Evolutionary conservation across 2,113 vertebrate species (phyloP).

Genomic region (Toxotes jaculatrix): DNA sequence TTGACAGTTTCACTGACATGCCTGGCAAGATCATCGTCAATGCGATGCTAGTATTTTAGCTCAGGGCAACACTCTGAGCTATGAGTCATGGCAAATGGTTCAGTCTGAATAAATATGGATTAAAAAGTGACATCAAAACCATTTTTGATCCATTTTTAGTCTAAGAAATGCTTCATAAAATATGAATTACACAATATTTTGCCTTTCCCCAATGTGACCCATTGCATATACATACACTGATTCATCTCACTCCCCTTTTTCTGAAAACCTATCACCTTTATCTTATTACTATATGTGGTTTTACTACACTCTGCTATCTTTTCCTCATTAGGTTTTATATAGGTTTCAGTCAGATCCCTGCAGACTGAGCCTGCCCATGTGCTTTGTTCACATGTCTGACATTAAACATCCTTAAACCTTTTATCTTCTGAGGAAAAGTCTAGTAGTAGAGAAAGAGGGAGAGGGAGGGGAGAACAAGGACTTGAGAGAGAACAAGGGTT

Average conservation of each 20-base stretch:
- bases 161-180: constrained; percentile 43
- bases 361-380: constrained; percentile 19
- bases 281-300: constrained; percentile 27
- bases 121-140: constrained; percentile 60
- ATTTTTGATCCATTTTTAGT: constrained; percentile 57
- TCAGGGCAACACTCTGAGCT: constrained; percentile 61
- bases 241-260: neutral
- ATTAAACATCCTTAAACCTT: constrained; percentile 57
- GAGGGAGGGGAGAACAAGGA: constrained; percentile 1
- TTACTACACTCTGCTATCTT: constrained; percentile 12
- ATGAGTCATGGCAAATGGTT: constrained; percentile 61
- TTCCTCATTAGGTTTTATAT: constrained; percentile 47
- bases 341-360: constrained; percentile 45
- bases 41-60: constrained; percentile 46
- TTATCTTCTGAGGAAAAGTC: constrained; percentile 54
- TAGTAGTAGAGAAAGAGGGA: constrained; percentile 14
- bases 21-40: constrained; percentile 64
- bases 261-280: constrained; percentile 27
- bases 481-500: constrained; percentile 52
- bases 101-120: constrained; percentile 57
- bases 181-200: constrained; percentile 40
- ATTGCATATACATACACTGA: constrained; percentile 1
- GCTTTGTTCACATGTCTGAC: constrained; percentile 64
- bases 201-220: constrained; percentile 5
- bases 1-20: constrained; percentile 69